Conservation (phyloP, 1,140 invertebrate genomes). For the Fopius arisanus region DNA sequence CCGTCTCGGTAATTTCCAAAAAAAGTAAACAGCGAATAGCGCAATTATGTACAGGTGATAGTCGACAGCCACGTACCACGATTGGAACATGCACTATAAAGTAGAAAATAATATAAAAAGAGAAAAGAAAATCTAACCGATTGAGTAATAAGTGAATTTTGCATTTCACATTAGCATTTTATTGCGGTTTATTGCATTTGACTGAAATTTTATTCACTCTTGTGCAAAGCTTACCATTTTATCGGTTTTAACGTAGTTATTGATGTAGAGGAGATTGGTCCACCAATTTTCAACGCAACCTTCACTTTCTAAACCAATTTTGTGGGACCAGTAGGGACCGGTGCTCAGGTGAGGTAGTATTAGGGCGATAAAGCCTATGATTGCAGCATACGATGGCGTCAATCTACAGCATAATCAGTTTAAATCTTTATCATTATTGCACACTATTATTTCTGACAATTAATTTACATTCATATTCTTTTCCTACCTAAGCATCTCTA, state of each 20-base stretch:
- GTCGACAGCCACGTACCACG: slow-evolving; percentile 68
- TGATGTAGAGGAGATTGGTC: slow-evolving; percentile 67
- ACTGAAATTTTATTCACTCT: background rate
- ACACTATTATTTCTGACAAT: too few relatives aligned
- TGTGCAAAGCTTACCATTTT: slow-evolving; percentile 41
- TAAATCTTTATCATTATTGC: background rate
- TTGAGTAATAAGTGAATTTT: background rate
- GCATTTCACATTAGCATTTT: background rate
- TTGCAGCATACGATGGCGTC: slow-evolving; percentile 54
- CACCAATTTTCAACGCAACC: slow-evolving; percentile 67
- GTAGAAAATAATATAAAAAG: slow-evolving; percentile 18
- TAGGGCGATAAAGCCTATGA: slow-evolving; percentile 53
- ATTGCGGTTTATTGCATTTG: background rate
- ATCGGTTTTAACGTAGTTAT: slow-evolving; percentile 64
- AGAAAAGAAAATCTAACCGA: background rate
- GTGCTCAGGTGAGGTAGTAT: slow-evolving; percentile 47
- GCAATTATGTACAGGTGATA: slow-evolving; percentile 66
- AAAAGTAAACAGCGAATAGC: slow-evolving; percentile 60
- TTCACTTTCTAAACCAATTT: slow-evolving; percentile 39
- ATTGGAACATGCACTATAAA: slow-evolving; percentile 67
- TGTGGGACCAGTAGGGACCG: slow-evolving; percentile 52
- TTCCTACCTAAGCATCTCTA: too few relatives aligned
- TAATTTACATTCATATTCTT: too few relatives aligned
- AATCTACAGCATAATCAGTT: slow-evolving; percentile 44
- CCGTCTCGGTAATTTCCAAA: slow-evolving; percentile 54